These are phyloP conservation scores for Bovichtus diacanthus DNA, from an alignment of 2,797 vertebrate genomes.

Conservation along the genomic window DNA sequence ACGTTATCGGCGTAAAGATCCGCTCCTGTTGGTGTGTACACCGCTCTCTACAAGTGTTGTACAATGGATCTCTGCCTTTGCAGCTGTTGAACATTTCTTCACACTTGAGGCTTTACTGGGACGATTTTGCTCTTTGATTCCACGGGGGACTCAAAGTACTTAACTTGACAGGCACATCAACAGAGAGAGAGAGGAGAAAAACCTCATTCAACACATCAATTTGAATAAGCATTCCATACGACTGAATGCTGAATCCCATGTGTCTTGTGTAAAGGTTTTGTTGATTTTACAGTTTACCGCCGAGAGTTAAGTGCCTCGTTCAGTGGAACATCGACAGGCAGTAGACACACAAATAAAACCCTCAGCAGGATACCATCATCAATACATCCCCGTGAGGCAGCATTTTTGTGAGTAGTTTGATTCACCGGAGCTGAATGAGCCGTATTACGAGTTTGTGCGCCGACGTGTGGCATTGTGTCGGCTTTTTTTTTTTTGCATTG, in stretches of 20 bases:
- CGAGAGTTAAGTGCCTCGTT: constrained; percentile 33
- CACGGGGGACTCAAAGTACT: background rate
- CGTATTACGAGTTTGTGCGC: constrained; percentile 16
- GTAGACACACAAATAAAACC: constrained; percentile 22
- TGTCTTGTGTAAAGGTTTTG: background rate
- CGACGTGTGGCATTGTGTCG: constrained; percentile 42
- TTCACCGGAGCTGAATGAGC: constrained; percentile 49
- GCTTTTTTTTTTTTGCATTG: constrained; percentile 37
- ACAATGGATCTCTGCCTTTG: background rate
- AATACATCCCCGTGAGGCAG: constrained; percentile 8
- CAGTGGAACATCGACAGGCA: background rate
- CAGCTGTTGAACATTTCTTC: background rate
- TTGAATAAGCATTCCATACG: background rate
- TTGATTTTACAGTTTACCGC: constrained; percentile 10
- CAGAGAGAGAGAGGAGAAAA: background rate
- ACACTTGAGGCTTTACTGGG: background rate
- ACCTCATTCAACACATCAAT: background rate
- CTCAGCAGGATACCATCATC: constrained; percentile 12
- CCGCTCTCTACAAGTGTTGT: too few species aligned
- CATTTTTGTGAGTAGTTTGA: constrained; percentile 12
- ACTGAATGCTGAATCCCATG: background rate
- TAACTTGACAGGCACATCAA: background rate
- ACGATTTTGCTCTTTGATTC: background rate
- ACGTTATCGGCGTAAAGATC: too few species aligned
- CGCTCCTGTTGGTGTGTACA: background rate